Conservation (phyloP, 1,140 invertebrate species). For the Copidosoma floridanum region DNA sequence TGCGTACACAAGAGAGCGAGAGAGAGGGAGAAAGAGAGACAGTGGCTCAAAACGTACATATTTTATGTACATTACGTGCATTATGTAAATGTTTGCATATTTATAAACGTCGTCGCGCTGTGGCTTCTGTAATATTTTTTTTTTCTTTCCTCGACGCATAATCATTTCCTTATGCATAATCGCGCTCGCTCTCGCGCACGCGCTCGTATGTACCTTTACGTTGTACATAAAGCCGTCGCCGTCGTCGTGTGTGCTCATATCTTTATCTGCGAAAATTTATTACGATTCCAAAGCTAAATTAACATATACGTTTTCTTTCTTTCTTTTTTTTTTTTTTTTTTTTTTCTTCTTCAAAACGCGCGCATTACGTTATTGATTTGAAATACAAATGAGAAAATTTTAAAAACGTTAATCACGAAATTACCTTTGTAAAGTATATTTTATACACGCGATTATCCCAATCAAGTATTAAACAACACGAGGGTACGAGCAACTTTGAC, state of each 20-base stretch:
- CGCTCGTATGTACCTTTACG: too few species aligned
- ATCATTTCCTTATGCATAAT: constrained; percentile 16
- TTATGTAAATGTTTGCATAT: constrained; percentile 17
- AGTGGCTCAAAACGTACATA: neutral
- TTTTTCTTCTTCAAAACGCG: neutral
- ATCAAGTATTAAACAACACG: constrained; percentile 4
- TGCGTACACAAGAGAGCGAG: too few species aligned
- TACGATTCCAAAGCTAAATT: constrained; percentile 1
- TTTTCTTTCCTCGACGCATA: constrained; percentile 6
- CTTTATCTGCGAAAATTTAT: constrained; percentile 11
- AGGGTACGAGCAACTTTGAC: too few species aligned
- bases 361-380: too few species aligned
- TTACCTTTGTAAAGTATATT: neutral
- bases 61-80: constrained; percentile 10
- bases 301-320: too few species aligned
- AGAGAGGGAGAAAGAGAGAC: neutral
- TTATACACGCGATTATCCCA: too few species aligned
- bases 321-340: too few species aligned
- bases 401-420: neutral
- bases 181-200: neutral
- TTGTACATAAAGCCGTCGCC: too few species aligned
- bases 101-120: neutral
- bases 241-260: too few species aligned
- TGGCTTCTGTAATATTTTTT: constrained; percentile 20
- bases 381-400: too few species aligned